A percentile compares a stretch with the other conserved stretches of the same genome.
Evolutionary conservation across 2,888 invertebrate species (phyloP).

Genomic region (Resseliella maxima): DNA sequence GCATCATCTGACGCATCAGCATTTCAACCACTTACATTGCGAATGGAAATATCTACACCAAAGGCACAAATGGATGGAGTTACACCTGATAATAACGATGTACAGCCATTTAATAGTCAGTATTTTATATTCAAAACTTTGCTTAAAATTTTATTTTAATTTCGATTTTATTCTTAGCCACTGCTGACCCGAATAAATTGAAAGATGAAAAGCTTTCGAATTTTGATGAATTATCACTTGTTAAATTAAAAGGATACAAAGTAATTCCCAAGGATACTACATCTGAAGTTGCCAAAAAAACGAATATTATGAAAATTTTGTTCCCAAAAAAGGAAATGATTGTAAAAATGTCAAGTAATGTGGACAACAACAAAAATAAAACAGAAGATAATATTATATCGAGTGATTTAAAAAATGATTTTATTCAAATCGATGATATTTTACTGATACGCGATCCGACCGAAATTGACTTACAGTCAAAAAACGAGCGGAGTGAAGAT

Average conservation of each 20-base stretch:
- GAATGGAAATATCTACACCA: neutral
- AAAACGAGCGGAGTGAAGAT: neutral
- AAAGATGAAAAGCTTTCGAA: neutral
- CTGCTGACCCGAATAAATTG: neutral
- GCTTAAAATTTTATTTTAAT: neutral
- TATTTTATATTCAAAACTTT: neutral
- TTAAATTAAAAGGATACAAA: conserved; percentile 20
- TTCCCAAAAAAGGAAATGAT: neutral
- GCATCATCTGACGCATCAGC: neutral
- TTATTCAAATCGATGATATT: conserved; percentile 26
- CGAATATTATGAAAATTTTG: conserved; percentile 34
- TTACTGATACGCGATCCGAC: conserved; percentile 9
- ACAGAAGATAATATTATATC: neutral
- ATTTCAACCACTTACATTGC: neutral
- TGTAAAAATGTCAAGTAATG: neutral
- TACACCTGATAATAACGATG: neutral
- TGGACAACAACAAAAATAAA: neutral
- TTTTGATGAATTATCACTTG: neutral
- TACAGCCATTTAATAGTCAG: neutral
- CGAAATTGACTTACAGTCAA: neutral
- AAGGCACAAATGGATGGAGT: neutral
- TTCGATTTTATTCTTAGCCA: neutral
- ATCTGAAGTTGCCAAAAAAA: no score
- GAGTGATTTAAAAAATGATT: neutral
- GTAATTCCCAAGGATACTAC: neutral